These are phyloP conservation scores for Eupithecia inturbata DNA, from an alignment of 2,888 invertebrate genomes.

Conservation along the genomic window DNA sequence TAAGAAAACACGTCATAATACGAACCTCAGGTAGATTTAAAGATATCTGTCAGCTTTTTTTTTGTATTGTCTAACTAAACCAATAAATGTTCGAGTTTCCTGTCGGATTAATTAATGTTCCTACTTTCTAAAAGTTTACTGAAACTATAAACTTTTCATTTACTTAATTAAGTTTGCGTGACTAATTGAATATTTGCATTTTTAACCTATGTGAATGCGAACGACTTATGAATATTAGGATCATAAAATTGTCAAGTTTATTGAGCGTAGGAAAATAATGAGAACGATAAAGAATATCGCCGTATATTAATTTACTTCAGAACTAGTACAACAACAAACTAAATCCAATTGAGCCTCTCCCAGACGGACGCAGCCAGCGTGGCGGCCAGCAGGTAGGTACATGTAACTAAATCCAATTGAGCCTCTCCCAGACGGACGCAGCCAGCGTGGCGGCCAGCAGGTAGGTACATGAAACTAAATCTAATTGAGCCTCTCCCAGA, in stretches of 20 bases:
- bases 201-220: slow-evolving; percentile 13
- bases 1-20: neutral
- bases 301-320: neutral
- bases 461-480: no score
- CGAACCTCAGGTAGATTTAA: neutral
- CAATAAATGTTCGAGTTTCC: neutral
- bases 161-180: slow-evolving; percentile 20
- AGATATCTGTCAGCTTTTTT: neutral
- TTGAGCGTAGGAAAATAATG: neutral
- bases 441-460: no score
- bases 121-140: neutral
- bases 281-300: neutral
- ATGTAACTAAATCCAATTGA: no score
- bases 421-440: no score
- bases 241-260: slow-evolving; percentile 17
- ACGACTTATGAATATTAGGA: slow-evolving; percentile 6
- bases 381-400: neutral
- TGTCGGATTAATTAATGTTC: neutral
- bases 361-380: neutral
- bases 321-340: neutral
- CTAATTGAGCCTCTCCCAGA: no score
- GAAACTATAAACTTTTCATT: neutral
- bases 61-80: neutral
- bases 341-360: neutral
- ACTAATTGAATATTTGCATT: slow-evolving; percentile 32